These are phyloP conservation scores for Heliopora coerulea DNA, from an alignment of 92 coral and sea anemone genomes.

Conservation along the genomic window DNA sequence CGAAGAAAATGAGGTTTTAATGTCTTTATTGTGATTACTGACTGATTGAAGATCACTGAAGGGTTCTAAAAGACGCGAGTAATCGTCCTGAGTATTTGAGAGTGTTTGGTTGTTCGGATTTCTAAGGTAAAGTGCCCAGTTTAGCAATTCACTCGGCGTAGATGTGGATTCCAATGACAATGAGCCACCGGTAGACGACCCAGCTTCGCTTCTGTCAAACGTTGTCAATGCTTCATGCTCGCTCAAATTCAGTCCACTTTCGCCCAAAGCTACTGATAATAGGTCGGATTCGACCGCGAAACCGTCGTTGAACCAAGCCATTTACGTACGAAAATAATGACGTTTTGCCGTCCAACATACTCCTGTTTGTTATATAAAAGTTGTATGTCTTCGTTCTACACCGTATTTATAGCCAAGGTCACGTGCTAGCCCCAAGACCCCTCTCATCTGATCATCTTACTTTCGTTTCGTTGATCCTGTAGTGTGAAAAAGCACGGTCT, in stretches of 20 bases:
- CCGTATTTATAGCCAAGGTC: slow-evolving; percentile 1
- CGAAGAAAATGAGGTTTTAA: background rate
- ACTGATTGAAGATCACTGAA: slow-evolving; percentile 10
- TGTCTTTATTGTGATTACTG: background rate
- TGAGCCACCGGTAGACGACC: slow-evolving; percentile 20
- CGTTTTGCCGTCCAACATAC: slow-evolving; percentile 30
- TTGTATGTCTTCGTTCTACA: slow-evolving; percentile 9
- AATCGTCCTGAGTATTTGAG: slow-evolving; percentile 6
- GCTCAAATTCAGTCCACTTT: slow-evolving; percentile 76
- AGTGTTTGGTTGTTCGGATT: slow-evolving; percentile 7
- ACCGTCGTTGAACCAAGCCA: slow-evolving; percentile 28
- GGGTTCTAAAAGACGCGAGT: slow-evolving; percentile 6
- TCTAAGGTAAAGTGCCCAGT: slow-evolving; percentile 33
- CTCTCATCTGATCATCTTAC: background rate
- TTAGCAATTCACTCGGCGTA: slow-evolving; percentile 31
- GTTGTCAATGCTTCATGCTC: slow-evolving; percentile 26
- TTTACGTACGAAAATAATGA: background rate
- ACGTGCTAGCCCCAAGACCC: slow-evolving; percentile 39
- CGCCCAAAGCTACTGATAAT: slow-evolving; percentile 76
- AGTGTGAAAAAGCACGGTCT: too few species aligned
- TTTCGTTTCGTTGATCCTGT: too few species aligned
- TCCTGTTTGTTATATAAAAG: background rate
- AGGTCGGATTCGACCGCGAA: slow-evolving; percentile 48
- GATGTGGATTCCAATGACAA: slow-evolving; percentile 43
- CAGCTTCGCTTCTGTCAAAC: slow-evolving; percentile 45